Evolutionary conservation across 1,140 invertebrate species (phyloP), one percentile per base, ranked within the genome.

Genomic region (Drosophila rufa): DNA sequence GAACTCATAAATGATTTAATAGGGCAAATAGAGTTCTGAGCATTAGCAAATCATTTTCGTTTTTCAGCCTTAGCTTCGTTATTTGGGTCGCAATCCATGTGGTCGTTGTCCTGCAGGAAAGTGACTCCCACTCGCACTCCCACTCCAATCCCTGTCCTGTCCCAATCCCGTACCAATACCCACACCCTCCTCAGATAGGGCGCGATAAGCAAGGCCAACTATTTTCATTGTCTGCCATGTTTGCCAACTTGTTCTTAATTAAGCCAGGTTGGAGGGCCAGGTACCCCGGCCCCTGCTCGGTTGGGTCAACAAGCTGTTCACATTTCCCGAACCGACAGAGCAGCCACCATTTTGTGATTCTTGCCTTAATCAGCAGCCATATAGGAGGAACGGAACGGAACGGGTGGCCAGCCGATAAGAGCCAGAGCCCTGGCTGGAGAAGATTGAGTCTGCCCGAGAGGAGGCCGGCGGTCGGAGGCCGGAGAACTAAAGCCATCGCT

Each of bases 161-260:
- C 42, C 42, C 9, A 19, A 45, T 17, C 22, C 38, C 19, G 11
- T 8, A 0, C 33, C 30, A 48, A 27, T 8, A 66, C 40, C 62
- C 30, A 45, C 40, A 42, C 66, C 11, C 67, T 69, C 82, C 82
- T 71, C 82, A 78, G 84, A 87, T 87, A 67, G 77, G 50, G 62
- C 73, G 80, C 84, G 84, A 87, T 87, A 89, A 87, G 86, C 85
- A 87, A 87, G 84, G 84, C 84, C 73, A 87, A 87, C 84, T 89
- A 87, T 84, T 78, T 89, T 70, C 73, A 87, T 75, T 86, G 84
- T 77, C 80, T 87, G 53, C 45, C 60, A 75, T 87, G 74, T 87
- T 87, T 87, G 74, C 60, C 74, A 66, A 87, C 80, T 89, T 80
- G 84, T 90, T 87, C 85, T 89, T 87, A 87, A 87, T 87, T 87